phyloP scores from a whole-genome alignment of 2,888 invertebrate genomes.

The Polylopha cassiicola region DNA sequence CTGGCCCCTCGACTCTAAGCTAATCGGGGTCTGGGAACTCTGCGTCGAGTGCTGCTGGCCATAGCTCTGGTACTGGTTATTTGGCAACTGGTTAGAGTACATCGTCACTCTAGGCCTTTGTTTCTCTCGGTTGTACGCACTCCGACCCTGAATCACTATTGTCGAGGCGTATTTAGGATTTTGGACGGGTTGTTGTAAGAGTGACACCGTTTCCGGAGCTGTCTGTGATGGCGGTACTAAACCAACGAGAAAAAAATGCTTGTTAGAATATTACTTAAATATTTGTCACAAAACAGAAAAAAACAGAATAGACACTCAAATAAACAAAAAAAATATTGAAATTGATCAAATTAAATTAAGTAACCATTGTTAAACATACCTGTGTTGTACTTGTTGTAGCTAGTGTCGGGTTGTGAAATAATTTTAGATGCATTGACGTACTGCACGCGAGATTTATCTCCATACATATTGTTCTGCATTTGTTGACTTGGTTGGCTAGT shows the following conservation, averaged over 20 bases:
- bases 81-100: slow-evolving; percentile 39
- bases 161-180: slow-evolving; percentile 57
- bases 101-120: slow-evolving; percentile 48
- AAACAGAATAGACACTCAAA: too few relatives aligned
- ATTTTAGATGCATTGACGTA: slow-evolving; percentile 54
- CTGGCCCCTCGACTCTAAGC: slow-evolving; percentile 3
- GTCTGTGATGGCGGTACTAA: slow-evolving; percentile 68
- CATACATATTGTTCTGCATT: slow-evolving; percentile 44
- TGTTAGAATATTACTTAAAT: too few relatives aligned
- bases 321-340: background rate
- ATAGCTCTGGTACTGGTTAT: slow-evolving; percentile 49
- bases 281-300: too few relatives aligned
- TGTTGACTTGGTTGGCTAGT: slow-evolving; percentile 38
- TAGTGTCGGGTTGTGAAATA: slow-evolving; percentile 47
- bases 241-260: slow-evolving; percentile 22
- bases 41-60: slow-evolving; percentile 31
- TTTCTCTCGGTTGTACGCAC: slow-evolving; percentile 58
- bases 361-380: slow-evolving; percentile 38
- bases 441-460: slow-evolving; percentile 48
- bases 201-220: slow-evolving; percentile 69
- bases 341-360: background rate
- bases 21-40: slow-evolving; percentile 31
- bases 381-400: slow-evolving; percentile 56
- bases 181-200: slow-evolving; percentile 64
- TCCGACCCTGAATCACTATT: slow-evolving; percentile 55